Conservation (phyloP, 2,797 vertebrate genomes). For the Sebastes kiyomatsui region DNA sequence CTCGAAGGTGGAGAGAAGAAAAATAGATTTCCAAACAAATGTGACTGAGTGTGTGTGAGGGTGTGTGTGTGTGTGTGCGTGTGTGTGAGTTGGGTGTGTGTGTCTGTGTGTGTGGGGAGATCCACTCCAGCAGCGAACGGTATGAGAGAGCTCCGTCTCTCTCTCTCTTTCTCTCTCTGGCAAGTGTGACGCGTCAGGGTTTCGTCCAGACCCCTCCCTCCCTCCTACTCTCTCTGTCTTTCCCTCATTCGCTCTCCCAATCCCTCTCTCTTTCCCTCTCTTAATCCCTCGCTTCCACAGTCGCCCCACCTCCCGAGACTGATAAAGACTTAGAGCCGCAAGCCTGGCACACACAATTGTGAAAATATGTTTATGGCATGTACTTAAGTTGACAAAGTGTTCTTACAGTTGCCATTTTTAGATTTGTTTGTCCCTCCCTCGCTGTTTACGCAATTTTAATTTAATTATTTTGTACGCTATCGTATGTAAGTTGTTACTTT, state of each 20-base stretch:
- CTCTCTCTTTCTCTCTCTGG: constrained; percentile 47
- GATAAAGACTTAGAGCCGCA: constrained; percentile 33
- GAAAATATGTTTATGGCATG: not conserved
- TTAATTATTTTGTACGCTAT: not conserved
- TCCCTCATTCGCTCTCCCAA: constrained; percentile 53
- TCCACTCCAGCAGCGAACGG: constrained; percentile 59
- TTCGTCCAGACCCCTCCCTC: constrained; percentile 71
- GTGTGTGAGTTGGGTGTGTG: constrained; percentile 26
- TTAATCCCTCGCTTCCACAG: constrained; percentile 71
- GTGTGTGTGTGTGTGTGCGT: constrained; percentile 15
- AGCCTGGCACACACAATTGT: constrained; percentile 5
- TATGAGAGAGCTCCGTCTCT: constrained; percentile 54
- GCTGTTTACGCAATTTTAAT: not conserved
- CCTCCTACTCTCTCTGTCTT: constrained; percentile 41
- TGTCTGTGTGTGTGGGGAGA: constrained; percentile 63
- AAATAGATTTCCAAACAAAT: constrained; percentile 51
- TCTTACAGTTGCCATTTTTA: not conserved
- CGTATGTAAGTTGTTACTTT: not conserved
- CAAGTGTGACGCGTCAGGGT: constrained; percentile 70
- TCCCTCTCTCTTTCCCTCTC: constrained; percentile 57
- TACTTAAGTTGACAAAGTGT: not conserved
- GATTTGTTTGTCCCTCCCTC: not conserved
- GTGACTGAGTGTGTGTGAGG: constrained; percentile 33
- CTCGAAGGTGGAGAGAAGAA: constrained; percentile 40
- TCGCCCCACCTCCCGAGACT: constrained; percentile 54